A percentile compares a stretch with the other conserved stretches of the same genome.
Conservation (phyloP, 23 tunicate genomes). For the Trididemnum clinides region DNA sequence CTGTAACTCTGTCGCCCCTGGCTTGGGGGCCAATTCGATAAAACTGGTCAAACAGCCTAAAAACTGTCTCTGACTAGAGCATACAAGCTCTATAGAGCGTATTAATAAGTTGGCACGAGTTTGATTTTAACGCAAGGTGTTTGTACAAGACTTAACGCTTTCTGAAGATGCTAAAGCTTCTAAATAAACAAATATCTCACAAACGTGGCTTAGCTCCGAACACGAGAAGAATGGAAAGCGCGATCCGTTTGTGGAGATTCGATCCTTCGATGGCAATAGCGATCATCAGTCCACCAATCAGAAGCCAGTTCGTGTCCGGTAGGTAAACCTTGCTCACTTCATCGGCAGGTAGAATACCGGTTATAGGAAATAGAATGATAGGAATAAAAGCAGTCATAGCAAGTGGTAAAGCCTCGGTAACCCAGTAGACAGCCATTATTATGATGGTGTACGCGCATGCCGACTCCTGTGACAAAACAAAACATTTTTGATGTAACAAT, state of each 20-base stretch:
- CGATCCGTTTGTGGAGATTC: constrained; percentile 81
- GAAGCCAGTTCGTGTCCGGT: constrained; percentile 82
- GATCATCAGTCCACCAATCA: constrained; percentile 84
- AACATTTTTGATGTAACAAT: no score
- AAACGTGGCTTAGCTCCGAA: constrained; percentile 84
- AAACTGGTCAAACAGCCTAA: no score
- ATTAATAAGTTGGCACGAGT: no score
- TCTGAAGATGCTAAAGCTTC: neutral
- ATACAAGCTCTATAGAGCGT: no score
- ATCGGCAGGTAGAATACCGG: constrained; percentile 54
- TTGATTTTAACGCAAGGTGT: no score
- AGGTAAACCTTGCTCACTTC: constrained; percentile 65
- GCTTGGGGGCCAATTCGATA: no score
- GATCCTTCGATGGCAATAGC: constrained; percentile 67
- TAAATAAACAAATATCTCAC: constrained; percentile 7
- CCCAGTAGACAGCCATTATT: constrained; percentile 92
- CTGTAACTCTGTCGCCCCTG: no score
- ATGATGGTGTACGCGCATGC: constrained; percentile 69
- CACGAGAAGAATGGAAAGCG: constrained; percentile 56
- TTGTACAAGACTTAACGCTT: no score
- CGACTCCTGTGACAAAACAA: constrained; percentile 66
- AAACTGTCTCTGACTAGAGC: no score
- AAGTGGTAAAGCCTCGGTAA: constrained; percentile 79
- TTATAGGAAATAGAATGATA: constrained; percentile 72
- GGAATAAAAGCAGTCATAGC: constrained; percentile 83